phyloP scores from a whole-genome alignment of 2,113 vertebrate genomes.

The Crotalus tigris region DNA sequence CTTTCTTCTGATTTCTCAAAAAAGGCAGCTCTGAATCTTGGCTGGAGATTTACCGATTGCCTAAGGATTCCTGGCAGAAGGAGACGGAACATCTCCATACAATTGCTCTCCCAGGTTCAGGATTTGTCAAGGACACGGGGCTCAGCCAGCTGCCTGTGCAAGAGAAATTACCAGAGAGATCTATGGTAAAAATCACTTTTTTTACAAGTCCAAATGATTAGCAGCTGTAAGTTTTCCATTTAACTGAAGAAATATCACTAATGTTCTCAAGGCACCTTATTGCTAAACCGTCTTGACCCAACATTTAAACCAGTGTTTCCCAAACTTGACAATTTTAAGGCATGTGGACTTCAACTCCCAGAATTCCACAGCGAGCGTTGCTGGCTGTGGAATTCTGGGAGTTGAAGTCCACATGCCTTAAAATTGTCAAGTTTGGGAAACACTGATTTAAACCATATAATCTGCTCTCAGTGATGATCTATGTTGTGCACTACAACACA shows the following conservation, averaged over 20 bases:
- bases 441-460: background rate
- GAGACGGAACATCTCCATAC: slow-evolving; percentile 61
- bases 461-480: background rate
- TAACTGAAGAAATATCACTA: slow-evolving; percentile 23
- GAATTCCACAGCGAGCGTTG: too few relatives aligned
- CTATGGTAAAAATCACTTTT: background rate
- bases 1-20: slow-evolving; percentile 42
- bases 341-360: too few relatives aligned
- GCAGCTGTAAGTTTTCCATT: slow-evolving; percentile 43
- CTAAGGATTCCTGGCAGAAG: slow-evolving; percentile 78
- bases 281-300: background rate
- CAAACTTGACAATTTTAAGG: too few relatives aligned
- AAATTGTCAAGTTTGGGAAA: too few relatives aligned
- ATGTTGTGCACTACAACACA: background rate
- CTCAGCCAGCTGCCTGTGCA: slow-evolving; percentile 38
- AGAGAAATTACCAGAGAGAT: slow-evolving; percentile 47
- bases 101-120: slow-evolving; percentile 4
- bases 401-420: too few relatives aligned
- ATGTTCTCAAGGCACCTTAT: background rate
- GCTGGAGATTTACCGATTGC: slow-evolving; percentile 83
- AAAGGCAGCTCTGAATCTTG: slow-evolving; percentile 74
- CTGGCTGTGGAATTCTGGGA: too few relatives aligned
- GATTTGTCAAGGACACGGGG: slow-evolving; percentile 35
- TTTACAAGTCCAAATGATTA: background rate
- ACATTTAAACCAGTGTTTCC: background rate